Conservation (phyloP, 2,113 vertebrate genomes). For the Pogona vitticeps region DNA sequence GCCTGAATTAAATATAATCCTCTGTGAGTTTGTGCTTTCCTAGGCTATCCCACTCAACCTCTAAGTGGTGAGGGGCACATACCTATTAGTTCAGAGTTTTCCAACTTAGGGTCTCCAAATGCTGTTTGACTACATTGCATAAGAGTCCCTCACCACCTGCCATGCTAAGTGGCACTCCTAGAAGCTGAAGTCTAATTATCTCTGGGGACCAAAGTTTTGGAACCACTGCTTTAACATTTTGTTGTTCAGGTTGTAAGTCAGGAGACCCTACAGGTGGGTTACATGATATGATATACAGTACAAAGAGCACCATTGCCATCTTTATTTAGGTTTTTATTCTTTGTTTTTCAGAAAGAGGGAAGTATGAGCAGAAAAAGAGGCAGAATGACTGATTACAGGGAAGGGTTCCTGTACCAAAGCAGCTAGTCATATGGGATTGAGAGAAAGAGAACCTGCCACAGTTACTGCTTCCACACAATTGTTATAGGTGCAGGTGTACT, state of each 20-base stretch:
- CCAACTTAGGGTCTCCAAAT: not conserved
- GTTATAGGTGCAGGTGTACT: not conserved
- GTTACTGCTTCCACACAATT: not conserved
- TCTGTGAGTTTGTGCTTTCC: not conserved
- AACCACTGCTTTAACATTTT: not conserved
- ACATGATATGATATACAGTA: not conserved
- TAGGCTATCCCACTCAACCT: not conserved
- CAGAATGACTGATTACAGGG: not conserved
- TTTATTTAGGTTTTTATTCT: not conserved
- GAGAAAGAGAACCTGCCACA: not conserved
- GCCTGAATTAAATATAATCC: not conserved
- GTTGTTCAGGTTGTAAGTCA: not conserved
- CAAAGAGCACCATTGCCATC: not conserved
- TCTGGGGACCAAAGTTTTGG: too few relatives aligned
- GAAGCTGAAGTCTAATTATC: not conserved
- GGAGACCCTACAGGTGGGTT: not conserved
- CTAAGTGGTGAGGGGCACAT: not conserved
- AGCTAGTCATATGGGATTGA: not conserved
- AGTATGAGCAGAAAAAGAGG: not conserved
- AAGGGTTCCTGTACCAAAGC: not conserved
- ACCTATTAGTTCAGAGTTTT: not conserved
- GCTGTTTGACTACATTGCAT: not conserved
- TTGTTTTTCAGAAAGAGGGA: not conserved
- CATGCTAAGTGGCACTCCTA: not conserved
- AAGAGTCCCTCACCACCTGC: not conserved